Evolutionary conservation across 2,113 vertebrate genomes (phyloP).

Genomic region (Rissa tridactyla): DNA sequence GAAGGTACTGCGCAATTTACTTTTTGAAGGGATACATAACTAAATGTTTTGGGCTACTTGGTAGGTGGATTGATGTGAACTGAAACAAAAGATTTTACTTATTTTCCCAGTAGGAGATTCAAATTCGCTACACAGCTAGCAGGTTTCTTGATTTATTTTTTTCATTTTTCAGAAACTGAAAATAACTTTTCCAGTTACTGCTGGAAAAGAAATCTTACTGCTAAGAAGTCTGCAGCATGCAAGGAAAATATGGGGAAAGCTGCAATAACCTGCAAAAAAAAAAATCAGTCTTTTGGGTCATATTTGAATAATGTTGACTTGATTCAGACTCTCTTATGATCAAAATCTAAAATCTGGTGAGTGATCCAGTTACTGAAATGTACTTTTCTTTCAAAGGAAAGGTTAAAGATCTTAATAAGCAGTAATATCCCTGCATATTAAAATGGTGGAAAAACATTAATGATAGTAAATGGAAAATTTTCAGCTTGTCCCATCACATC

Average conservation of each 20-base stretch:
- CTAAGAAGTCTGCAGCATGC: not conserved
- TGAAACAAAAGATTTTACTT: not conserved
- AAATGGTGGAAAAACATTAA: not conserved
- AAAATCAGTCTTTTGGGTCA: not conserved
- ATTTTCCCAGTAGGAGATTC: not conserved
- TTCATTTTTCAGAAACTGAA: not conserved
- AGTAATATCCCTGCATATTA: rapidly evolving
- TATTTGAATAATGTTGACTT: not conserved
- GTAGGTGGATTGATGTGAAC: not conserved
- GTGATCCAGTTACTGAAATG: not conserved
- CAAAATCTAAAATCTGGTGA: not conserved
- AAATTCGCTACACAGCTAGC: not conserved
- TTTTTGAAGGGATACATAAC: not conserved
- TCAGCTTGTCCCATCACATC: not conserved
- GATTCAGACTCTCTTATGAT: not conserved
- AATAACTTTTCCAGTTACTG: not conserved
- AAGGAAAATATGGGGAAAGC: not conserved
- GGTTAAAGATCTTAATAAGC: not conserved
- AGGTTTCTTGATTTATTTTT: not conserved
- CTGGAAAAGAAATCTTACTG: not conserved
- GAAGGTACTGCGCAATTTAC: not conserved
- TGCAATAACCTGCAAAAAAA: not conserved
- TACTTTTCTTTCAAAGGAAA: not conserved
- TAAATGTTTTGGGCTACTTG: not conserved
- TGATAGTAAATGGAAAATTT: not conserved